phyloP scores from a whole-genome alignment of 1,140 invertebrate genomes.

The Lucilia cuprina region DNA sequence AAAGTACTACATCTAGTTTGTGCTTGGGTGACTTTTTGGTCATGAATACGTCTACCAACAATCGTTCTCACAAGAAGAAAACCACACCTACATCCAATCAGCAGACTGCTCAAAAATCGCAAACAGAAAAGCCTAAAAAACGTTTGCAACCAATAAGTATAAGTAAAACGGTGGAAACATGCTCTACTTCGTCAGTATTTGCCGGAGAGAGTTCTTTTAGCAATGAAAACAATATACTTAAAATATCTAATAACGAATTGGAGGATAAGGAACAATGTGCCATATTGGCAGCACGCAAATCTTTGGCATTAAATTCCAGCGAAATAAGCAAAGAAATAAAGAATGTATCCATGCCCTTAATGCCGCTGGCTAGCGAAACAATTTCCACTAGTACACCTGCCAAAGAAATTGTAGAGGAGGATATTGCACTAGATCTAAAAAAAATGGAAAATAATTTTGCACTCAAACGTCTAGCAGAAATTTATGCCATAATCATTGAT shows the following conservation, averaged over 20 bases:
- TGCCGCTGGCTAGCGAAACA: not conserved
- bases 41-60: conserved; percentile 16
- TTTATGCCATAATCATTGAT: conserved; percentile 54
- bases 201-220: conserved; percentile 56
- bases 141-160: conserved; percentile 57
- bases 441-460: conserved; percentile 10
- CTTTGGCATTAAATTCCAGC: conserved; percentile 44
- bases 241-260: conserved; percentile 51
- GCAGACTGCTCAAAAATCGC: not conserved
- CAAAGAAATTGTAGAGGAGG: not conserved
- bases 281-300: conserved; percentile 51
- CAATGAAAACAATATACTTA: conserved; percentile 56
- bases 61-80: conserved; percentile 49
- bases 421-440: conserved; percentile 18
- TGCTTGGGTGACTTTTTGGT: conserved; percentile 54
- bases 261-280: conserved; percentile 51
- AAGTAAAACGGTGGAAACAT: not conserved
- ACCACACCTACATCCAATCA: conserved; percentile 10
- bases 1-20: conserved; percentile 42
- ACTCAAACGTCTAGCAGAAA: conserved; percentile 40
- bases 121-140: conserved; percentile 48
- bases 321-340: conserved; percentile 47
- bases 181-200: conserved; percentile 40
- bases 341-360: conserved; percentile 14
- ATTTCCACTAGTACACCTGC: not conserved